Evolutionary conservation across 2,888 invertebrate genomes (phyloP), one percentile per base, ranked within the genome.

Genomic region (Tipula lateralis): DNA sequence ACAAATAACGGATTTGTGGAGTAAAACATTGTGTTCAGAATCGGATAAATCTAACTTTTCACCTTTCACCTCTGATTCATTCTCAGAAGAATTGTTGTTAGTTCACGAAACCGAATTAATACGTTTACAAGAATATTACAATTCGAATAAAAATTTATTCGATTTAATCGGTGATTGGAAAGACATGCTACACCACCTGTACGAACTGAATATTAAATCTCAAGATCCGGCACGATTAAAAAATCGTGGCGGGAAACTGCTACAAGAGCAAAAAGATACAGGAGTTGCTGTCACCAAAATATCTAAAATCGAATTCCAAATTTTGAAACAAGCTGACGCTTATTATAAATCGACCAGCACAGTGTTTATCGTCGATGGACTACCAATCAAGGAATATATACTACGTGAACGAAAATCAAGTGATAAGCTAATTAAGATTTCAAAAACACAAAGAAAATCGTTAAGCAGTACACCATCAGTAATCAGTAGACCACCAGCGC

Each of bases 251-350:
- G 97, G 97, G 0, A 95, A 96, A 86, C 90, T 98, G 5, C 90
- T 98, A 0, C 93, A 93, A 84, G 97, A 97, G 88, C 97, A 98
- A 89, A 96, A 94, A 87, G 95, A 96, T 87, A n/a, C n/a, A n/a
- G n/a, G n/a, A n/a, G n/a, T n/a, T n/a, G n/a, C n/a, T n/a, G n/a
- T n/a, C n/a, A n/a, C n/a, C n/a, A n/a, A n/a, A n/a, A 91, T 96
- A 84, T 96, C 96, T 0, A 94, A 94, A 90, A 92, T 96, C 50
- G 95, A 96, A 89, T 92, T 91, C 0, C 92, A 93, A 87, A 90
- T 96, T 0, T 90, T 90, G 0, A 90, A 91, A 0, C 87, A 94
- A 84, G 92, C 93, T 2, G 88, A 89, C 0, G 90, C 91, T 0
- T 94, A 92, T 86, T 92, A 93, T 88, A 87, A 89, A 1, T 89